A percentile compares a stretch with the other conserved stretches of the same genome.
phyloP scores from a whole-genome alignment of 2,888 invertebrate species.

The Amphipyra berbera region DNA sequence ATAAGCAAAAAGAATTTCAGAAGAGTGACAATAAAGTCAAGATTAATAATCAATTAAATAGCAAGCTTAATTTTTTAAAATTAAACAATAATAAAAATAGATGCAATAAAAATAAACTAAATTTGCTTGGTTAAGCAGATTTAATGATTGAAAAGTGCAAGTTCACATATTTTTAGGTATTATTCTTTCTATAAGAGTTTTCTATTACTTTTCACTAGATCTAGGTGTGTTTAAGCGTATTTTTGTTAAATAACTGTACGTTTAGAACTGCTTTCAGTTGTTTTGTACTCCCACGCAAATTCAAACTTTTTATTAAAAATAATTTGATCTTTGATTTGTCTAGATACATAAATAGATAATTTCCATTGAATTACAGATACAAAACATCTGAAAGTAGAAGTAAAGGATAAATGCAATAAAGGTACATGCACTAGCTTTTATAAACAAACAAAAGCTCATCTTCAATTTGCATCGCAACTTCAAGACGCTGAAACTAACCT shows the following conservation, averaged over 20 bases:
- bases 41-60: constrained; percentile 2
- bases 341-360: constrained; percentile 18
- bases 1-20: neutral
- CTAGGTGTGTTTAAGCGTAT: neutral
- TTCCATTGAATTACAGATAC: constrained; percentile 70
- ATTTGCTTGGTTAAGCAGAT: neutral
- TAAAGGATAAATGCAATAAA: constrained; percentile 51
- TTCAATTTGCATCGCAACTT: constrained; percentile 2
- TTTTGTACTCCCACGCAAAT: constrained; percentile 82
- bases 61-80: constrained; percentile 13
- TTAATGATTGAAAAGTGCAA: too few relatives aligned
- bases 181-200: neutral
- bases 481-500: neutral
- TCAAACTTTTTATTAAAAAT: too few relatives aligned
- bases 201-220: neutral
- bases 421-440: constrained; percentile 35
- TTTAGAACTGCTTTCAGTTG: constrained; percentile 62
- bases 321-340: too few relatives aligned
- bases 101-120: neutral
- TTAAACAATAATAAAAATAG: constrained; percentile 2
- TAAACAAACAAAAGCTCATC: constrained; percentile 25
- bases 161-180: neutral
- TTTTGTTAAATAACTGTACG: neutral
- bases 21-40: neutral
- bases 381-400: constrained; percentile 66